These are phyloP conservation scores for Ophioninae sp. DNA, from an alignment of 2,888 invertebrate genomes.

Conservation along the genomic window DNA sequence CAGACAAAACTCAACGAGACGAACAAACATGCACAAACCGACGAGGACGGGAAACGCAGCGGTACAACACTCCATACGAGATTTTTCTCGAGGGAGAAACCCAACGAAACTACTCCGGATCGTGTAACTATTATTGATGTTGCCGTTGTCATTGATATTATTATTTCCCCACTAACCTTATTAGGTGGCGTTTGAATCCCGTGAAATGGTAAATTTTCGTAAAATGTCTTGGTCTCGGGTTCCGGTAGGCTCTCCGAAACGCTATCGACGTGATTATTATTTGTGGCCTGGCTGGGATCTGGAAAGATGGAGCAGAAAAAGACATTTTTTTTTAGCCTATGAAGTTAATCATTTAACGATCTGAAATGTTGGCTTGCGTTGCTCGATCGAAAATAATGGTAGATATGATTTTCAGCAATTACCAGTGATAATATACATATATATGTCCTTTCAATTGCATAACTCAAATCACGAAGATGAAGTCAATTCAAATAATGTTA, in stretches of 20 bases:
- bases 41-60: conserved; percentile 8
- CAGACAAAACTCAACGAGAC: background rate
- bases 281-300: conserved; percentile 79
- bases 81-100: conserved; percentile 8
- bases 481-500: background rate
- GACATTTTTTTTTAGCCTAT: background rate
- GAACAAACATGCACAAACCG: conserved; percentile 53
- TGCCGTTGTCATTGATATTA: background rate
- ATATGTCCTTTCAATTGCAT: background rate
- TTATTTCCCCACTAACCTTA: conserved; percentile 86
- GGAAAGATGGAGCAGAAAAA: conserved; percentile 67
- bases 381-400: background rate
- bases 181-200: conserved; percentile 96
- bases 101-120: conserved; percentile 12
- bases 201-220: conserved; percentile 97
- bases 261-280: conserved; percentile 79
- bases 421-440: background rate
- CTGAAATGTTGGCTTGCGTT: background rate
- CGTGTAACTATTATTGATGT: background rate
- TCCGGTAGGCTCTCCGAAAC: conserved; percentile 88
- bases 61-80: conserved; percentile 40
- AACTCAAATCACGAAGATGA: background rate
- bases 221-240: conserved; percentile 90
- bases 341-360: background rate
- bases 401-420: background rate